phyloP scores from a whole-genome alignment of 2,797 vertebrate genomes.

The Pangasius larnaudii region DNA sequence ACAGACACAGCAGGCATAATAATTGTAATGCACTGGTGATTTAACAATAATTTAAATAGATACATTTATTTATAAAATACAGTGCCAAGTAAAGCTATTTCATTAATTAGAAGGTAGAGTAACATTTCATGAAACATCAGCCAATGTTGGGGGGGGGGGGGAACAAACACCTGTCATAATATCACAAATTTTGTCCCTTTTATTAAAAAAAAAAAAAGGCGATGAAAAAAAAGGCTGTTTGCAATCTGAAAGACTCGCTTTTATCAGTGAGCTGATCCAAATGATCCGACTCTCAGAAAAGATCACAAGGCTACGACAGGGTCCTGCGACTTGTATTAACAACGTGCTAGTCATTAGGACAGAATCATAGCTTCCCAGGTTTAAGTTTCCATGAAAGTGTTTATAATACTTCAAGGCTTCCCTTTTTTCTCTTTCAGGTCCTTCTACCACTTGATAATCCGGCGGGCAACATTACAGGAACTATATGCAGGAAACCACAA shows the following conservation, averaged over 20 bases:
- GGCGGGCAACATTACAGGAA: slow-evolving; percentile 91
- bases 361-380: neutral
- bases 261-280: neutral
- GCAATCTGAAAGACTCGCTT: neutral
- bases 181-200: neutral
- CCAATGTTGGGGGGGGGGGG: neutral
- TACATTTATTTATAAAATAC: neutral
- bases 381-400: neutral
- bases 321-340: no score
- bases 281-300: neutral
- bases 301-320: neutral
- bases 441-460: slow-evolving; percentile 89
- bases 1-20: neutral
- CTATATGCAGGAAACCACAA: slow-evolving; percentile 77
- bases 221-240: no score
- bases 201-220: neutral
- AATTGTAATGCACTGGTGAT: neutral
- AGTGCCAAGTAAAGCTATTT: neutral
- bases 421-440: slow-evolving; percentile 76
- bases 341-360: neutral
- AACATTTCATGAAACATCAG: neutral
- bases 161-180: neutral
- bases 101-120: neutral
- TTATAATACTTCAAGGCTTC: neutral
- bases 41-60: neutral